Conservation (phyloP, 1,140 invertebrate species). For the Palaemon carinicauda region DNA sequence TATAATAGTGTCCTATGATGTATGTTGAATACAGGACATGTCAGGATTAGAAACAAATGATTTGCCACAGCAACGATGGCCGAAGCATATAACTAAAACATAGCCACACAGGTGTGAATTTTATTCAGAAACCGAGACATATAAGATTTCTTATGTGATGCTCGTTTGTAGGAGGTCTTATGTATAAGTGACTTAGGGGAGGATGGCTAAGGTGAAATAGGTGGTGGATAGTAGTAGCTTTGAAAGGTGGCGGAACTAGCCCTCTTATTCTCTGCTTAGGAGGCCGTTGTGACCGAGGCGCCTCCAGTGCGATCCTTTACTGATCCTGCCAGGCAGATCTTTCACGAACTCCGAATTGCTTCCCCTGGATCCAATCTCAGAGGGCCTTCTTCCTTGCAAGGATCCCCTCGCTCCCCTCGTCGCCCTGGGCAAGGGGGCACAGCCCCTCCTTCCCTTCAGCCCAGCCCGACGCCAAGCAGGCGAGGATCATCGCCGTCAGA, state of each 20-base stretch:
- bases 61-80: no score
- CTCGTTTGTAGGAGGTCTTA: no score
- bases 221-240: background rate
- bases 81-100: no score
- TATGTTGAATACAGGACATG: no score
- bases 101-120: no score
- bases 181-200: no score
- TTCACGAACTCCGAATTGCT: slow-evolving; percentile 37
- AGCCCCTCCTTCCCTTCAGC: slow-evolving; percentile 43
- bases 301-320: slow-evolving; percentile 29
- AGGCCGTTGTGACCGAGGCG: slow-evolving; percentile 30
- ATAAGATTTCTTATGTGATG: no score
- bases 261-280: slow-evolving; percentile 41
- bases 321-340: slow-evolving; percentile 51
- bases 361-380: background rate
- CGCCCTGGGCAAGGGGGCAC: slow-evolving; percentile 38
- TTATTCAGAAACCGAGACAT: no score
- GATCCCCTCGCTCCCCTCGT: slow-evolving; percentile 39
- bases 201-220: background rate
- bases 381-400: slow-evolving; percentile 32
- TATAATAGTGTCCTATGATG: no score
- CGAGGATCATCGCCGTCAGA: background rate
- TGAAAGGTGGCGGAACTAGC: background rate
- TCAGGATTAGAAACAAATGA: no score
- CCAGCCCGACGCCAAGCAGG: slow-evolving; percentile 25